Evolutionary conservation across 2,797 vertebrate species (phyloP).

Genomic region (Poecile montanus): DNA sequence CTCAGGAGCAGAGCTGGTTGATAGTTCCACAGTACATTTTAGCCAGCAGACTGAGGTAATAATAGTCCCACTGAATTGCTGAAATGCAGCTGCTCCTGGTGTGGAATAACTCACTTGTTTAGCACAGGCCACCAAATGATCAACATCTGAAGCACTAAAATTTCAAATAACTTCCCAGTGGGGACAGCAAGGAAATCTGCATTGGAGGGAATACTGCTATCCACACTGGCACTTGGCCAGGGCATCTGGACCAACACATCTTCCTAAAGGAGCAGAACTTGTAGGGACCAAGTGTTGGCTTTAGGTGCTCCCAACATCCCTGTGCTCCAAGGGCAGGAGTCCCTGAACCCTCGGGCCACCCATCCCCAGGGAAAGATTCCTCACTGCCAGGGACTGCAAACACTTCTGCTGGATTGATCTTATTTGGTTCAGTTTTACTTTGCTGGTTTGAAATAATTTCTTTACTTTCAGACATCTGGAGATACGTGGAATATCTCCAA

Average conservation of each 20-base stretch:
- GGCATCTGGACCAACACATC: not conserved
- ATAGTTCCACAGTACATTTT: not conserved
- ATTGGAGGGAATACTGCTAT: not conserved
- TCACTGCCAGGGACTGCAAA: not conserved
- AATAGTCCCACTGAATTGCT: not conserved
- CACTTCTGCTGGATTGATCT: not conserved
- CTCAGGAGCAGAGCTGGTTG: not conserved
- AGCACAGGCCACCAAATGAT: not conserved
- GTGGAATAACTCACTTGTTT: not conserved
- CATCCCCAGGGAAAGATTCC: not conserved
- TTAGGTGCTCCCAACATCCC: not conserved
- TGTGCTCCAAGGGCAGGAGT: not conserved
- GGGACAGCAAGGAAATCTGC: not conserved
- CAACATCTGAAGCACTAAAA: not conserved
- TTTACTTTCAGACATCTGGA: not conserved
- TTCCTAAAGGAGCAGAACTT: not conserved
- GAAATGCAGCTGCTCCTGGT: not conserved
- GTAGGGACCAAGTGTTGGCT: not conserved
- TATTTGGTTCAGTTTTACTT: not conserved
- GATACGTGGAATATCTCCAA: not conserved
- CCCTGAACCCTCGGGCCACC: rapidly evolving
- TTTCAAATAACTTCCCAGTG: not conserved
- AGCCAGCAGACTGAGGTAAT: not conserved
- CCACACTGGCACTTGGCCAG: not conserved
- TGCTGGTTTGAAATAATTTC: not conserved